Percentiles rank a stretch among this genome's conserved stretches.
These are phyloP conservation scores for Peromyscus polionotus DNA, from an alignment of 2,113 vertebrate species.

Conservation along the genomic window DNA sequence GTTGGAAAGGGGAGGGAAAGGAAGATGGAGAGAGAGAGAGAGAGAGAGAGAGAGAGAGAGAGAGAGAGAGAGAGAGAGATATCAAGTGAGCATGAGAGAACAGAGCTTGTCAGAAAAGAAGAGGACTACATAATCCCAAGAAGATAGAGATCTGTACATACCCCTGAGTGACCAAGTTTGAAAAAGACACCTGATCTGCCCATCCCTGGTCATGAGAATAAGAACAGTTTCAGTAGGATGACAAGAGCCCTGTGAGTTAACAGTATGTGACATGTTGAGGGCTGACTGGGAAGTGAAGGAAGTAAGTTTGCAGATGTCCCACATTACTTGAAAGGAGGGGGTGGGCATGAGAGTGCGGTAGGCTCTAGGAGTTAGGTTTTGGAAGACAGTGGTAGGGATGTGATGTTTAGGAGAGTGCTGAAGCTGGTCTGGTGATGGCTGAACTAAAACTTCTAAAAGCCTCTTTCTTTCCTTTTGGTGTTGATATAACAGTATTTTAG, in stretches of 20 bases:
- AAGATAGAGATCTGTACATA: background rate
- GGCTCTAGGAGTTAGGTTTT: conserved; percentile 1
- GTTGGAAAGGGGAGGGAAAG: background rate
- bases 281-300: background rate
- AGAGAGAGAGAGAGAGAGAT: background rate
- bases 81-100: background rate
- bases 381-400: conserved; percentile 11
- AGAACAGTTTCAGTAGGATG: conserved; percentile 8
- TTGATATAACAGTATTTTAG: conserved; percentile 51
- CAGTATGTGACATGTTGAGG: background rate
- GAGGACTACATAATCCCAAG: background rate
- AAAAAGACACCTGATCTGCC: background rate
- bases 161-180: background rate
- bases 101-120: background rate
- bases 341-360: background rate
- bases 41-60: background rate
- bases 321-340: background rate
- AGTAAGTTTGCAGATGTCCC: background rate
- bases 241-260: background rate
- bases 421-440: background rate
- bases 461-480: background rate
- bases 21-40: background rate
- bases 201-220: background rate
- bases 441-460: background rate
- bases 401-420: background rate